A percentile compares a stretch with the other conserved stretches of the same genome.
phyloP scores from a whole-genome alignment of 2,888 invertebrate genomes.

The Hirtodrosophila confusa region DNA sequence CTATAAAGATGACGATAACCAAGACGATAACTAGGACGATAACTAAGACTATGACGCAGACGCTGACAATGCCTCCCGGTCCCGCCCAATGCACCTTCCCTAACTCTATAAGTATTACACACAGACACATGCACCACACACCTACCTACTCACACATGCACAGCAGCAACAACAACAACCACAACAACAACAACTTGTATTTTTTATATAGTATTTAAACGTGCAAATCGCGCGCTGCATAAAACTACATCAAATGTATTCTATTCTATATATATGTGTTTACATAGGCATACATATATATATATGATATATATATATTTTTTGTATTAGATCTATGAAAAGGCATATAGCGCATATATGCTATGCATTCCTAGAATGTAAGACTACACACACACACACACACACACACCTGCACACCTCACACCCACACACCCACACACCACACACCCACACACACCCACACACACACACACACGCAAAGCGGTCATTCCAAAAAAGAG shows the following conservation, averaged over 20 bases:
- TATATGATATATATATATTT: constrained; percentile 17
- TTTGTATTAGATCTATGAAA: constrained; percentile 43
- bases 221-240: constrained; percentile 40
- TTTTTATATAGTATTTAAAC: constrained; percentile 76
- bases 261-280: constrained; percentile 39
- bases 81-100: constrained; percentile 50
- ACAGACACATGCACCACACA: constrained; percentile 13
- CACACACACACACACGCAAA: constrained; percentile 26
- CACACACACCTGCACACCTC: constrained; percentile 8
- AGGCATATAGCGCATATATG: constrained; percentile 41
- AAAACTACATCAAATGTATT: constrained; percentile 64
- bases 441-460: not conserved
- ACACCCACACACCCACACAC: not conserved
- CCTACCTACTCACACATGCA: constrained; percentile 24
- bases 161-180: constrained; percentile 47
- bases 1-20: not conserved
- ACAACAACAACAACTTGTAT: constrained; percentile 63
- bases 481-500: constrained; percentile 63
- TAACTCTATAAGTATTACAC: constrained; percentile 56
- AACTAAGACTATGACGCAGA: not conserved
- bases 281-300: constrained; percentile 12
- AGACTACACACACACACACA: constrained; percentile 30
- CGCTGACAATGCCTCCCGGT: constrained; percentile 7
- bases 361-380: constrained; percentile 67
- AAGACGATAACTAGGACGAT: constrained; percentile 3